These are phyloP conservation scores for Tamandua tetradactyla DNA, from an alignment of 2,797 vertebrate genomes.

Conservation along the genomic window DNA sequence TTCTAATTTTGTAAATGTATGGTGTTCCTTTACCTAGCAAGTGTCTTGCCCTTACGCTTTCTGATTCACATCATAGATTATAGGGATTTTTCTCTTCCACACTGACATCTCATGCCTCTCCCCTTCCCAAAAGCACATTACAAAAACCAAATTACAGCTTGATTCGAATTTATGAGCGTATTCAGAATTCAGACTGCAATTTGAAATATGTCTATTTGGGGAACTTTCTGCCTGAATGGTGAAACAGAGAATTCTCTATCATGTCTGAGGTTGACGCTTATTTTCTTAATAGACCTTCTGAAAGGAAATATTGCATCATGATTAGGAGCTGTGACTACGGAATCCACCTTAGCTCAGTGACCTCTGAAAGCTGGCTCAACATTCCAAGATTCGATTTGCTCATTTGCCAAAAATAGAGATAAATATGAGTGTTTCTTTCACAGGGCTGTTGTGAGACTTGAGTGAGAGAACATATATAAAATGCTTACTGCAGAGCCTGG, in stretches of 20 bases:
- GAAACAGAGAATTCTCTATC: not conserved
- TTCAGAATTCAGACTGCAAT: constrained; percentile 40
- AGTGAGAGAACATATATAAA: not conserved
- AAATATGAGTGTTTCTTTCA: not conserved
- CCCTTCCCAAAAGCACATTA: not conserved
- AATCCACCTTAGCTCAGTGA: not conserved
- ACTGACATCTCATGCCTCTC: not conserved
- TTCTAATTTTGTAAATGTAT: not conserved
- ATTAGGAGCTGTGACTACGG: no score
- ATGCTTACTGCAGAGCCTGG: not conserved
- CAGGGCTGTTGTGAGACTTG: not conserved
- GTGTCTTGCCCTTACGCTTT: not conserved
- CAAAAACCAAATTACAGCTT: not conserved
- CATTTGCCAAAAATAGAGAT: not conserved
- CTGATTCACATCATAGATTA: not conserved
- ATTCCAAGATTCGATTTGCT: not conserved
- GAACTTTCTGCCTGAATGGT: not conserved
- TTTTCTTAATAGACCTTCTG: not conserved
- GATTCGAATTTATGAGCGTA: not conserved
- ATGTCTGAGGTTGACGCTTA: not conserved
- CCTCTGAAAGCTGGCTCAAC: not conserved
- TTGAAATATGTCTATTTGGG: not conserved
- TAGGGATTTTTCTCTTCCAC: not conserved
- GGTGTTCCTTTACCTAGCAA: not conserved
- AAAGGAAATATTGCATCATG: not conserved